A percentile compares a stretch with the other conserved stretches of the same genome.
Conservation (phyloP, 2,888 invertebrate species). For the Caenorhabditis sulstoni region DNA sequence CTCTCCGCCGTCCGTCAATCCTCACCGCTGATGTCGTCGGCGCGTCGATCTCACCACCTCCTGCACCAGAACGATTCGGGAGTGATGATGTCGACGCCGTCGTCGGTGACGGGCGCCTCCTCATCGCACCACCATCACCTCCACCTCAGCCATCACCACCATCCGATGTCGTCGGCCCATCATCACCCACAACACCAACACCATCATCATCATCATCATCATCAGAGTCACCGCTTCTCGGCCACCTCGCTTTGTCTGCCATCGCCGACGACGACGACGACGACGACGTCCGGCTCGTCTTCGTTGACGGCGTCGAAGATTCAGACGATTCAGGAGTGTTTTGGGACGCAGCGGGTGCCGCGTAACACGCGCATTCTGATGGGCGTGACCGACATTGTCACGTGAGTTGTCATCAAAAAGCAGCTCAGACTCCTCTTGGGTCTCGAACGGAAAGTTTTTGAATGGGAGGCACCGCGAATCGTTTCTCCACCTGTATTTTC, state of each 20-base stretch:
- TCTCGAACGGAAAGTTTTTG: no score
- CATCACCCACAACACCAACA: background rate
- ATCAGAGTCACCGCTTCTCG: slow-evolving; percentile 12
- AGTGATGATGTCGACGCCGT: slow-evolving; percentile 29
- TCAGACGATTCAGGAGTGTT: slow-evolving; percentile 24
- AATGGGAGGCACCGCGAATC: no score
- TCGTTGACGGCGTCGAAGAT: slow-evolving; percentile 16
- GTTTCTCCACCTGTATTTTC: no score
- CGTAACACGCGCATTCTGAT: slow-evolving; percentile 32
- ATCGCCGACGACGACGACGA: slow-evolving; percentile 23
- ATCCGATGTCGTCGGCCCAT: background rate
- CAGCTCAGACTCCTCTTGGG: background rate
- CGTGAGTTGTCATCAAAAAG: slow-evolving; percentile 4
- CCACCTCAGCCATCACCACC: background rate
- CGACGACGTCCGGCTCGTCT: no score
- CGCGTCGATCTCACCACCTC: no score
- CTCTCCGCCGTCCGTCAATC: no score
- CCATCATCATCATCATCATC: background rate
- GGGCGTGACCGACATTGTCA: slow-evolving; percentile 44
- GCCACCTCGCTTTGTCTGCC: slow-evolving; percentile 34
- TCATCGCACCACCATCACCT: no score
- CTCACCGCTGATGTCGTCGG: slow-evolving; percentile 4
- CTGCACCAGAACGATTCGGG: slow-evolving; percentile 33
- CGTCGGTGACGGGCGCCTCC: slow-evolving; percentile 6
- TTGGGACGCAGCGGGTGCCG: slow-evolving; percentile 34